Conservation (phyloP, 2,888 invertebrate species). For the Oscheius sp. region DNA sequence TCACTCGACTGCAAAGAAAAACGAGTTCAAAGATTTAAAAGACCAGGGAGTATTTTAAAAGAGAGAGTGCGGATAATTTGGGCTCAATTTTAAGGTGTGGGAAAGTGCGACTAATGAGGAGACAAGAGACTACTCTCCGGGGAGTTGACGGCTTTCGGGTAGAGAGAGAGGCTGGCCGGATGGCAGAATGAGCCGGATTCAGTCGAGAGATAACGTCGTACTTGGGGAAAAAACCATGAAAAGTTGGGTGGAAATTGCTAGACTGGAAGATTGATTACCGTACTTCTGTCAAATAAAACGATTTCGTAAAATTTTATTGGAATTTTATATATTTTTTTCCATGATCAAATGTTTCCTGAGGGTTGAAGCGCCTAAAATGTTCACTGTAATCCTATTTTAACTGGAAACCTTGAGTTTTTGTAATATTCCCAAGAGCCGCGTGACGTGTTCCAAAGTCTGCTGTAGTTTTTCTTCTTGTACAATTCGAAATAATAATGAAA, state of each 20-base stretch:
- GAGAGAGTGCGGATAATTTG: conserved; percentile 18
- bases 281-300: too few relatives aligned
- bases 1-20: not conserved
- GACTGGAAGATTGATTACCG: too few relatives aligned
- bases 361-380: too few relatives aligned
- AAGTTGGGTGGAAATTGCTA: not conserved
- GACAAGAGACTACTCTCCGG: conserved; percentile 25
- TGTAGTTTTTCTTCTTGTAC: too few relatives aligned
- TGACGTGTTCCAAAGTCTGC: too few relatives aligned
- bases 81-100: conserved; percentile 34
- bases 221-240: not conserved
- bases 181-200: conserved; percentile 4
- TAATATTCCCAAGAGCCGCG: too few relatives aligned
- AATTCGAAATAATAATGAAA: too few relatives aligned
- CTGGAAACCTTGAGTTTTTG: too few relatives aligned
- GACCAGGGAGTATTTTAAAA: not conserved
- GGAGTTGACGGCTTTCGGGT: not conserved
- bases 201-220: not conserved
- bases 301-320: too few relatives aligned
- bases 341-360: too few relatives aligned
- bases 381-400: too few relatives aligned
- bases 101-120: conserved; percentile 36
- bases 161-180: not conserved
- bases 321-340: too few relatives aligned
- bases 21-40: not conserved